Percentiles rank a stretch among this genome's conserved stretches.
These are phyloP conservation scores for Herpailurus yagouaroundi DNA, from an alignment of 2,113 vertebrate genomes.

Conservation along the genomic window DNA sequence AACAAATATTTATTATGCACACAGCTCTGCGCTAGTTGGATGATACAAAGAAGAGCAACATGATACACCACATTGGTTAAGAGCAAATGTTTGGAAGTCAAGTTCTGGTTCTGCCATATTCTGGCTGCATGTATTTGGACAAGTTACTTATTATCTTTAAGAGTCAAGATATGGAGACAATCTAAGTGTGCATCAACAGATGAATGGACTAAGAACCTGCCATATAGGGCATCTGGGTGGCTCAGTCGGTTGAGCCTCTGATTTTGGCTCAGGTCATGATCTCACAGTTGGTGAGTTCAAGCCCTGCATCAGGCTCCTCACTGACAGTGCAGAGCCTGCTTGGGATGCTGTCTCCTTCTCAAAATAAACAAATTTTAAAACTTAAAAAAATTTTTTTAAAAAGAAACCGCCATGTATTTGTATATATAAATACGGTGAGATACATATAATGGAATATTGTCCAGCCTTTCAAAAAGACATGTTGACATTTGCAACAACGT, in stretches of 20 bases:
- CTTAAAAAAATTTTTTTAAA: too few relatives aligned
- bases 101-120: not conserved
- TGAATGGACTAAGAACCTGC: not conserved
- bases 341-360: too few relatives aligned
- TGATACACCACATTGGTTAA: not conserved
- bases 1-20: not conserved
- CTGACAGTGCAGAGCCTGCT: too few relatives aligned
- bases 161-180: not conserved
- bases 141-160: not conserved
- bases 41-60: not conserved
- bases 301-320: too few relatives aligned
- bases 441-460: not conserved
- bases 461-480: not conserved
- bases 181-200: not conserved
- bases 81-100: not conserved
- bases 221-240: too few relatives aligned
- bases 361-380: too few relatives aligned
- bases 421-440: not conserved
- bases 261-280: too few relatives aligned
- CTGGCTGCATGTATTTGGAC: not conserved
- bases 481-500: not conserved
- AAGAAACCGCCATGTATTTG: not conserved
- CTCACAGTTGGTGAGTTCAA: too few relatives aligned
- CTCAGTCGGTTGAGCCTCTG: too few relatives aligned
- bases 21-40: not conserved